A percentile compares a stretch with the other conserved stretches of the same genome.
phyloP scores from a whole-genome alignment of 2,113 vertebrate species.

The Elephas maximus region DNA sequence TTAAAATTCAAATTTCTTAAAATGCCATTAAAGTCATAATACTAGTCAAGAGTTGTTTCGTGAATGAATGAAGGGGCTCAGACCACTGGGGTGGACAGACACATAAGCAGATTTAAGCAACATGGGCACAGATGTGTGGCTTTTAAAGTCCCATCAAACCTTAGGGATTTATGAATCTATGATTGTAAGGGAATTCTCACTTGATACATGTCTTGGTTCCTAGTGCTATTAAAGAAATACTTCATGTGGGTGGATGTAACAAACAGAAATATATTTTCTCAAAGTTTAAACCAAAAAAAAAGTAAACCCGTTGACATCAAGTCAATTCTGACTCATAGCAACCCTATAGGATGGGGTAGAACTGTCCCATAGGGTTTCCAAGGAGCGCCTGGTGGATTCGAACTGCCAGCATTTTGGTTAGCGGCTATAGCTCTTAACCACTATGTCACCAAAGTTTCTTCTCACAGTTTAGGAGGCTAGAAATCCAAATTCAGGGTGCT shows the following conservation, averaged over 20 bases:
- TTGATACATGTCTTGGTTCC: background rate
- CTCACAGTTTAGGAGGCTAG: background rate
- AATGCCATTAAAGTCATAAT: background rate
- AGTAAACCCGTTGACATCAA: too few relatives aligned
- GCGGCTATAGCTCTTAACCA: too few relatives aligned
- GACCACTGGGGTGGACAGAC: background rate
- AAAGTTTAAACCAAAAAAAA: background rate
- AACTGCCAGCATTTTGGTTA: too few relatives aligned
- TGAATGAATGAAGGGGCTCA: background rate
- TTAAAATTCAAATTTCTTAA: constrained; percentile 32
- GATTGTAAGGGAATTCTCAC: background rate
- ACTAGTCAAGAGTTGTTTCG: background rate
- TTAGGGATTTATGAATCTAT: background rate
- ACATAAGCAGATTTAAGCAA: background rate
- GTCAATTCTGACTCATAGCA: too few relatives aligned
- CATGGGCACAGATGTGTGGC: background rate
- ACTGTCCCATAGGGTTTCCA: too few relatives aligned
- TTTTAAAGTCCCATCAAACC: background rate
- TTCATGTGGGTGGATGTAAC: background rate
- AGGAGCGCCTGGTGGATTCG: too few relatives aligned
- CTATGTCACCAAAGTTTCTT: too few relatives aligned
- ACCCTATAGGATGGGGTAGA: too few relatives aligned
- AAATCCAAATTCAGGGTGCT: background rate
- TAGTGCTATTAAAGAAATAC: background rate
- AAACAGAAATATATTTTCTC: background rate